Conservation (phyloP, 1,140 invertebrate species). For the Schlechtendalia chinensis region DNA sequence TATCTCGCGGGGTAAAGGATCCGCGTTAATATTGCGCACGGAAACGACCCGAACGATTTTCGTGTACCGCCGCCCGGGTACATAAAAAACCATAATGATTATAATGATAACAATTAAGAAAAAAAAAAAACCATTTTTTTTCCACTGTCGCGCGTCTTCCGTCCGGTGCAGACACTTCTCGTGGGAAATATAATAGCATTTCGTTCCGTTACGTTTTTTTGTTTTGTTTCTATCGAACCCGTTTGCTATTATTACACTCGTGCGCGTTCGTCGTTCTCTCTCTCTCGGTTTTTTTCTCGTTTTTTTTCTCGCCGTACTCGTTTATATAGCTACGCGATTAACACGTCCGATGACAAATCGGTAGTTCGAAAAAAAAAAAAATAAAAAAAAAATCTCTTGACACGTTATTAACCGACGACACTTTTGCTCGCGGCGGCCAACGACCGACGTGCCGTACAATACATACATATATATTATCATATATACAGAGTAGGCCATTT, state of each 20-base stretch:
- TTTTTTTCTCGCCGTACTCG: background rate
- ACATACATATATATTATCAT: no score
- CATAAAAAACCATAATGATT: no score
- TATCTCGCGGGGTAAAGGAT: no score
- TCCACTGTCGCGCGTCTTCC: no score
- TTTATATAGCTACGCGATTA: constrained; percentile 26
- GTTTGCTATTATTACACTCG: background rate
- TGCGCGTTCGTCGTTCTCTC: background rate
- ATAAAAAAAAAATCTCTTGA: constrained; percentile 7
- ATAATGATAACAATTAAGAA: no score
- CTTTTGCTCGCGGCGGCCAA: background rate
- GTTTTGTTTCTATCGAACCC: background rate
- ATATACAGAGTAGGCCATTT: constrained; percentile 19
- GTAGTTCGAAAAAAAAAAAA: background rate
- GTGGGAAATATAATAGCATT: background rate
- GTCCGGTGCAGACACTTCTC: no score
- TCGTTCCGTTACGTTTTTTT: background rate
- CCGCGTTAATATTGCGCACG: no score
- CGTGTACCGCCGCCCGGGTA: no score
- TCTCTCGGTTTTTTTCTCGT: constrained; percentile 11
- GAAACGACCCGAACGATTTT: no score
- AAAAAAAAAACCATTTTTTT: no score
- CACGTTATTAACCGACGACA: constrained; percentile 48
- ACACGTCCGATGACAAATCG: constrained; percentile 41
- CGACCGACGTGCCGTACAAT: background rate